Evolutionary conservation across 2,888 invertebrate species (phyloP).

Genomic region (Pristionchus japonicus): DNA sequence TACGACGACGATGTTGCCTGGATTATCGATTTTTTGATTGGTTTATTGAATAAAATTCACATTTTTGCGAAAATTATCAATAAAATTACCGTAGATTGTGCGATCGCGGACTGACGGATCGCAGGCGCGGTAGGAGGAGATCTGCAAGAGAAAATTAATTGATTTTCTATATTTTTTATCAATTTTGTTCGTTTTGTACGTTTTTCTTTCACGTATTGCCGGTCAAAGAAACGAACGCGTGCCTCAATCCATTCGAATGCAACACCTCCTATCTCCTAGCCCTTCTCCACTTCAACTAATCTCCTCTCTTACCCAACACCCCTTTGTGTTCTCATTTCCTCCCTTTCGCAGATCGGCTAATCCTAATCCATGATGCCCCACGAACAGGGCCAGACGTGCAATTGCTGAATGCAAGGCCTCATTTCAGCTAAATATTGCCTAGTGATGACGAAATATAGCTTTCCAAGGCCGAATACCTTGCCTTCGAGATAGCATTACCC

Average conservation of each 20-base stretch:
- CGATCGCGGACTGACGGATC: conserved; percentile 51
- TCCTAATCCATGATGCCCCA: background rate
- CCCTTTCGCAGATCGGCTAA: background rate
- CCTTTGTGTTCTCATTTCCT: conserved; percentile 10
- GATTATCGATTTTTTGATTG: conserved; percentile 49
- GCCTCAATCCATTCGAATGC: background rate
- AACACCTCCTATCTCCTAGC: background rate
- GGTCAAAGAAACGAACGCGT: background rate
- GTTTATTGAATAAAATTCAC: background rate
- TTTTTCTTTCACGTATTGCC: no score
- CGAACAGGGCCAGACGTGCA: no score
- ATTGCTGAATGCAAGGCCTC: no score
- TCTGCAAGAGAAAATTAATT: background rate
- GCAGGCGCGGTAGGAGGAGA: conserved; percentile 43
- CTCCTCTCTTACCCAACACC: conserved; percentile 15
- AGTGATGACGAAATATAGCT: no score
- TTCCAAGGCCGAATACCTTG: no score
- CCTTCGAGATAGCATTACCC: no score
- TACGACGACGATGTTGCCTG: conserved; percentile 64
- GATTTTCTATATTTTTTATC: background rate
- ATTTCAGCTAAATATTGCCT: no score
- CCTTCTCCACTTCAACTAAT: background rate
- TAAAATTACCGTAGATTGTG: conserved; percentile 60
- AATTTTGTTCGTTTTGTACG: no score
- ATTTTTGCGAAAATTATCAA: no score